These are phyloP conservation scores for Suillia variegata DNA, from an alignment of 2,888 invertebrate genomes.

Conservation along the genomic window DNA sequence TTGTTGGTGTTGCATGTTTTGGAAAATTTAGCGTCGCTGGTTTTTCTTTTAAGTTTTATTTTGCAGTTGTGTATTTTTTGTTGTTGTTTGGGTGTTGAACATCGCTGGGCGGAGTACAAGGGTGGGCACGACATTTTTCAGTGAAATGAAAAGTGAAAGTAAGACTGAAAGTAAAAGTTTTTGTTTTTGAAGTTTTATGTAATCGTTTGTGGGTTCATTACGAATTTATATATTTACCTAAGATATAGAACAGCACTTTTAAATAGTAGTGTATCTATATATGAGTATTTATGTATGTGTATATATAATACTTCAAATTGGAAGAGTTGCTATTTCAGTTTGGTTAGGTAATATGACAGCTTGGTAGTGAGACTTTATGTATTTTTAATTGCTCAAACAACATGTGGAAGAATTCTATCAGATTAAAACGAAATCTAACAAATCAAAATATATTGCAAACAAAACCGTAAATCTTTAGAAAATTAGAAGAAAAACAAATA, in stretches of 20 bases:
- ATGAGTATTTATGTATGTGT: slow-evolving; percentile 3
- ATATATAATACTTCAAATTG: too few relatives aligned
- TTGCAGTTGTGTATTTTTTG: not conserved
- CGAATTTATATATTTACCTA: not conserved
- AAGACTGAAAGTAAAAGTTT: slow-evolving; percentile 17
- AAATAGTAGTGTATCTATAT: not conserved
- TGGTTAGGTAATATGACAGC: too few relatives aligned
- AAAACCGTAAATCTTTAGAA: too few relatives aligned
- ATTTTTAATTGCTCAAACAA: too few relatives aligned
- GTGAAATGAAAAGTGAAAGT: slow-evolving; percentile 6
- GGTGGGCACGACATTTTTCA: not conserved
- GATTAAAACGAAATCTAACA: too few relatives aligned
- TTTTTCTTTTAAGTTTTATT: not conserved
- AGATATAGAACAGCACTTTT: not conserved
- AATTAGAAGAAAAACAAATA: too few relatives aligned
- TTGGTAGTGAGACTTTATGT: too few relatives aligned
- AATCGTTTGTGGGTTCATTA: slow-evolving; percentile 10
- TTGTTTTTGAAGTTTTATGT: slow-evolving; percentile 13
- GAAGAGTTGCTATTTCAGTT: too few relatives aligned
- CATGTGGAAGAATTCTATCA: too few relatives aligned
- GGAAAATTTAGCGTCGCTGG: not conserved
- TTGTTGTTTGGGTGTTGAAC: not conserved
- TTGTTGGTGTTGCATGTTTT: not conserved
- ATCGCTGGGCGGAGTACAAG: not conserved
- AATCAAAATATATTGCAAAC: too few relatives aligned